Percentiles rank a stretch among this genome's conserved stretches.
phyloP scores from a whole-genome alignment of 2,113 vertebrate species.

The Protobothrops mucrosquamatus region DNA sequence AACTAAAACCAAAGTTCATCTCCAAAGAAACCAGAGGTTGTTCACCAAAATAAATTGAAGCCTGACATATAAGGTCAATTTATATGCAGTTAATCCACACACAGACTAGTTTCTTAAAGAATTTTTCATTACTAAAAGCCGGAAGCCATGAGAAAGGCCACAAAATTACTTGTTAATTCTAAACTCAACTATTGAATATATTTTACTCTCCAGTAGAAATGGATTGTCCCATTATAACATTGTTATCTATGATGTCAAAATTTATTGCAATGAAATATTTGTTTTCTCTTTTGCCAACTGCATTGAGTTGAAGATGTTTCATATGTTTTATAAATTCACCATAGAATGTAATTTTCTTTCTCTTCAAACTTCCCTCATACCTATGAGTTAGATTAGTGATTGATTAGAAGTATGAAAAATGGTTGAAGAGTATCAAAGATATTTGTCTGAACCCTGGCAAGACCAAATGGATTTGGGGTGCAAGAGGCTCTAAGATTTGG shows the following conservation, averaged over 20 bases:
- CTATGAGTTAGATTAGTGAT: background rate
- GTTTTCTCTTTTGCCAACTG: slow-evolving; percentile 39
- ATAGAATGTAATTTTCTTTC: slow-evolving; percentile 26
- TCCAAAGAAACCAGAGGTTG: slow-evolving; percentile 62
- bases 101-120: slow-evolving; percentile 16
- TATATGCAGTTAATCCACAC: background rate
- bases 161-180: slow-evolving; percentile 44
- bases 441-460: background rate
- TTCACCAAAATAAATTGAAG: slow-evolving; percentile 58
- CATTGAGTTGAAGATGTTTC: slow-evolving; percentile 29
- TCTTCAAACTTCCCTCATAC: background rate
- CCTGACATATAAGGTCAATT: slow-evolving; percentile 23
- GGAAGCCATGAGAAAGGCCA: background rate
- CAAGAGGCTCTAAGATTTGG: background rate
- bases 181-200: slow-evolving; percentile 1
- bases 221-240: background rate
- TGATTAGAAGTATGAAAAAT: background rate
- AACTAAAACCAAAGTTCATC: slow-evolving; percentile 71
- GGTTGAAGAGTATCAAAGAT: background rate
- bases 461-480: background rate
- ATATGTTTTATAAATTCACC: slow-evolving; percentile 37
- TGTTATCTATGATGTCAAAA: slow-evolving; percentile 41
- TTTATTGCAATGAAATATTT: slow-evolving; percentile 47
- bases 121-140: slow-evolving; percentile 8
- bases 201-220: background rate